Conservation (phyloP, 2,797 vertebrate genomes). For the Anguilla marmorata region DNA sequence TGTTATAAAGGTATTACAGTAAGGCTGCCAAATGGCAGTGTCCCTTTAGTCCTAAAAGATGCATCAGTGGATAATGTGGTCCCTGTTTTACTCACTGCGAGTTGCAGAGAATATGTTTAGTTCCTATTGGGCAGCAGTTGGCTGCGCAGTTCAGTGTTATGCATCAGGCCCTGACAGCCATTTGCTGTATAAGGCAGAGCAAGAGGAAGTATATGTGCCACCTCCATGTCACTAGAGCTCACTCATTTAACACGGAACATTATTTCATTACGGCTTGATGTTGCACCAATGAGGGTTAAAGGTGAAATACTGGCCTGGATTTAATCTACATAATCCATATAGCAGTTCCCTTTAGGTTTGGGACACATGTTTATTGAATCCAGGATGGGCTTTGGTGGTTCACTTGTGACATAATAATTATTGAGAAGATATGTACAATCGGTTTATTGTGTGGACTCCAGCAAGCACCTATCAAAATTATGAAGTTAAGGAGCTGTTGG, state of each 20-base stretch:
- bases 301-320: neutral
- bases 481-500: neutral
- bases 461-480: constrained; percentile 5
- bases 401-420: neutral
- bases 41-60: neutral
- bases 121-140: neutral
- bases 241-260: neutral
- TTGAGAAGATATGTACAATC: neutral
- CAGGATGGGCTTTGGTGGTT: neutral
- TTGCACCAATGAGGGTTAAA: neutral
- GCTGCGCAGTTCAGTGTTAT: neutral
- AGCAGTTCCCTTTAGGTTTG: neutral
- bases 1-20: neutral
- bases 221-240: neutral
- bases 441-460: neutral
- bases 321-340: neutral
- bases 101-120: neutral
- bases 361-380: neutral
- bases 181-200: neutral
- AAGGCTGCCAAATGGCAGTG: constrained; percentile 2
- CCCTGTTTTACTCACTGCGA: neutral
- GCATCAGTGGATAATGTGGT: neutral
- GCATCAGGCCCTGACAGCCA: neutral
- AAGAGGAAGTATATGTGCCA: neutral
- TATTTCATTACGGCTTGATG: neutral